Evolutionary conservation across 2,113 vertebrate species (phyloP).

Genomic region (Lynx canadensis): DNA sequence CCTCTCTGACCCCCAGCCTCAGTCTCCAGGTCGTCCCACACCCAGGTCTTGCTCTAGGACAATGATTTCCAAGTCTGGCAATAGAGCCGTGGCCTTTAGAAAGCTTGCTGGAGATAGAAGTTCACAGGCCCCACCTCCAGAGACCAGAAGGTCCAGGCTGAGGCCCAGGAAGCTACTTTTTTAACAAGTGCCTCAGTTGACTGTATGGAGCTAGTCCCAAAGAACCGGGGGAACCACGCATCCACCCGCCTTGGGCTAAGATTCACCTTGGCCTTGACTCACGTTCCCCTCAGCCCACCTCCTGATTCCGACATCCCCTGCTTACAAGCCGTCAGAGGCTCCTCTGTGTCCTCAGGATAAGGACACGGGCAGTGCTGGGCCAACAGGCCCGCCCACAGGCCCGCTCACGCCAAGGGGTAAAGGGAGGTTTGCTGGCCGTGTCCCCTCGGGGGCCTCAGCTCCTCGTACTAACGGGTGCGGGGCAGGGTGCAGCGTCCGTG

Average conservation of each 20-base stretch:
- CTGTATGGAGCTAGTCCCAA: not conserved
- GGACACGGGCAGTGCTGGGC: not conserved
- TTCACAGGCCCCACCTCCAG: not conserved
- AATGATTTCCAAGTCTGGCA: not conserved
- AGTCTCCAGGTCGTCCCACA: not conserved
- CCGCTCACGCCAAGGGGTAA: not conserved
- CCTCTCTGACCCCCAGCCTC: no score
- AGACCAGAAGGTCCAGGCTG: not conserved
- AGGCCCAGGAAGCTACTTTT: not conserved
- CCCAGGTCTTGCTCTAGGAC: not conserved
- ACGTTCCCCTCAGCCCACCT: not conserved
- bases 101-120: not conserved
- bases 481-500: not conserved
- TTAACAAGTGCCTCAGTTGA: not conserved
- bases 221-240: not conserved
- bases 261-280: no score
- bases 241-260: not conserved
- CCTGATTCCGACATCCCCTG: no score
- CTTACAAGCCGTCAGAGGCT: not conserved
- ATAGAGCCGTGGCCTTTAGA: not conserved
- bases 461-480: rapidly evolving
- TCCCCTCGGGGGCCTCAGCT: not conserved
- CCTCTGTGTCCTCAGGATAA: not conserved
- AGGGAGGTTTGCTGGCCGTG: rapidly evolving
- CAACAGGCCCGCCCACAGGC: not conserved